Conservation (phyloP, 2,113 vertebrate species). For the Leucosticte australis region DNA sequence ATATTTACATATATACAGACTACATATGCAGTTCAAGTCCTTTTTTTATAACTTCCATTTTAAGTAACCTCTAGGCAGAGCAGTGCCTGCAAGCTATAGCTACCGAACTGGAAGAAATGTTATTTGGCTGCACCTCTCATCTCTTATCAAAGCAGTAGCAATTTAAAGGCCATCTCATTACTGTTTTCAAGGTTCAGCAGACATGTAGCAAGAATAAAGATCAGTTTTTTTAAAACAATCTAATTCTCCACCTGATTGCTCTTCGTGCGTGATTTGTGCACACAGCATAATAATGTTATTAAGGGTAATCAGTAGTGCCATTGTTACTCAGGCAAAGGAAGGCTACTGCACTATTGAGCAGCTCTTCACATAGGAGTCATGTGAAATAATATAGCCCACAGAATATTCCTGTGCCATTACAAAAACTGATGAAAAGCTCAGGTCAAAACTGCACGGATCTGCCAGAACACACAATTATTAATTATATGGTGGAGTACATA, state of each 20-base stretch:
- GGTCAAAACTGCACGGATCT: background rate
- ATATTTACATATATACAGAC: background rate
- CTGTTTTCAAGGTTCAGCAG: slow-evolving; percentile 46
- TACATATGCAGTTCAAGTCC: background rate
- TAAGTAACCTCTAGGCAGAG: background rate
- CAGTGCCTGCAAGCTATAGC: background rate
- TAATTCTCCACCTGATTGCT: slow-evolving; percentile 54
- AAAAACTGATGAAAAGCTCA: background rate
- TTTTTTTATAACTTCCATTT: background rate
- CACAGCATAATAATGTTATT: slow-evolving; percentile 31
- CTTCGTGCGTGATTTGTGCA: slow-evolving; percentile 31
- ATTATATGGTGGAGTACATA: background rate
- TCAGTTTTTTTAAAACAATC: slow-evolving; percentile 6
- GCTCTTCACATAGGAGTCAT: background rate
- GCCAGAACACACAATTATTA: background rate
- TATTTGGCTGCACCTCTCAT: slow-evolving; percentile 1
- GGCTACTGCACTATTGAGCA: background rate
- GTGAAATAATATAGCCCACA: background rate
- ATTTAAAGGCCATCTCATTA: slow-evolving; percentile 37
- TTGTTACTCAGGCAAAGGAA: background rate
- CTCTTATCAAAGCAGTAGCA: slow-evolving; percentile 13
- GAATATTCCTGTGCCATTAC: background rate
- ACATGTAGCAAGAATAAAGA: slow-evolving; percentile 11
- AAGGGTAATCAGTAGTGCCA: slow-evolving; percentile 36
- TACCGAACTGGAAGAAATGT: background rate